A percentile compares a stretch with the other conserved stretches of the same genome.
These are phyloP conservation scores for Oscheius onirici DNA, from an alignment of 2,888 invertebrate species.

Conservation along the genomic window DNA sequence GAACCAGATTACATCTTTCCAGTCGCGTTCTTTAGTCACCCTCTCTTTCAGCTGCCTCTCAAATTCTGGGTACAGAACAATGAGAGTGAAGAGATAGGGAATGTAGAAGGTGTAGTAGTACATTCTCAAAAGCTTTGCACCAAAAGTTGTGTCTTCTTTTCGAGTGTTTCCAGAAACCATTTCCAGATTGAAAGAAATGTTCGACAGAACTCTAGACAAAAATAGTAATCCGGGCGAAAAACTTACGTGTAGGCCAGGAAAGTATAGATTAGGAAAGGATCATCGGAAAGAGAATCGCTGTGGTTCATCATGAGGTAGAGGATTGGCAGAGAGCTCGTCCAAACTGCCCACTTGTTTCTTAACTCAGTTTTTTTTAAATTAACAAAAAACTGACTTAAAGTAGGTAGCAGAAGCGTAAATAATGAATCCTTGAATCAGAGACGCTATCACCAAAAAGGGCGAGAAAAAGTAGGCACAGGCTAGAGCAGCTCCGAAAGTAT, in stretches of 20 bases:
- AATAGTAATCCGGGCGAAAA: neutral
- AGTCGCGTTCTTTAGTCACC: slow-evolving; percentile 26
- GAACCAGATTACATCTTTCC: slow-evolving; percentile 32
- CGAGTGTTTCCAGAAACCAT: slow-evolving; percentile 46
- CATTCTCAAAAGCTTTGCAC: slow-evolving; percentile 53
- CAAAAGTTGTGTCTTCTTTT: slow-evolving; percentile 34
- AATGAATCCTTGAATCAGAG: slow-evolving; percentile 60
- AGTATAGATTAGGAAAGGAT: slow-evolving; percentile 71
- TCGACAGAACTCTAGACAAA: slow-evolving; percentile 67
- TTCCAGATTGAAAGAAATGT: slow-evolving; percentile 71
- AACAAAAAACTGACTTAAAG: slow-evolving; percentile 41
- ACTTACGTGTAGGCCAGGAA: slow-evolving; percentile 70
- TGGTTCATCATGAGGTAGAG: slow-evolving; percentile 67
- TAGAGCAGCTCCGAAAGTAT: slow-evolving; percentile 54
- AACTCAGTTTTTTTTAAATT: neutral
- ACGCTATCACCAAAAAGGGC: slow-evolving; percentile 54
- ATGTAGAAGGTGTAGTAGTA: slow-evolving; percentile 73
- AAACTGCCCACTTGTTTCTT: slow-evolving; percentile 56
- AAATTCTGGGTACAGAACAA: slow-evolving; percentile 71
- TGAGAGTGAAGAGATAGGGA: slow-evolving; percentile 73
- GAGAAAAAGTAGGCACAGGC: slow-evolving; percentile 58
- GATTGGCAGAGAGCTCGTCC: slow-evolving; percentile 66
- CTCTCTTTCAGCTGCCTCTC: slow-evolving; percentile 63
- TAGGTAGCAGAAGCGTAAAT: slow-evolving; percentile 56
- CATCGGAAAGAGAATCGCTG: slow-evolving; percentile 42